A percentile compares a stretch with the other conserved stretches of the same genome.
Conservation (phyloP, 2,113 vertebrate genomes). For the Alosa alosa region DNA sequence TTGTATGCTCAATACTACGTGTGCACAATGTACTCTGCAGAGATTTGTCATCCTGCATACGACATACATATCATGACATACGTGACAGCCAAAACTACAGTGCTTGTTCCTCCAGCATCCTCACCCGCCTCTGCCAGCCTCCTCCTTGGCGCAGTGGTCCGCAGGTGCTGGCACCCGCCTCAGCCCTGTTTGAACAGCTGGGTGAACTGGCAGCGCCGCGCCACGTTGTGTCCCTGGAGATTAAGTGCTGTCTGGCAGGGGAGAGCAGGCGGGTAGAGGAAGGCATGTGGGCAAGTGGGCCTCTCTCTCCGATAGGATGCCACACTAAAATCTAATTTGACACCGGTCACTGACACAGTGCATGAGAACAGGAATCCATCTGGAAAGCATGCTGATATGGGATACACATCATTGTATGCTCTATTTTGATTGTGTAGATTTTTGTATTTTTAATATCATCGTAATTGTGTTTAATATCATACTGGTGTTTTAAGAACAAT, state of each 20-base stretch:
- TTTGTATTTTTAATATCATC: no score
- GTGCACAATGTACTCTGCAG: no score
- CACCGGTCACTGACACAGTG: neutral
- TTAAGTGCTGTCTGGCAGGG: neutral
- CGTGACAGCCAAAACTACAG: neutral
- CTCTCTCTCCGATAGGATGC: neutral
- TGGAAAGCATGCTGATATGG: neutral
- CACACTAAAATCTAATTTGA: neutral
- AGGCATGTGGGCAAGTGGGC: neutral
- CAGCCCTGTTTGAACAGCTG: conserved; percentile 68
- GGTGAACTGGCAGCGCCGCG: neutral
- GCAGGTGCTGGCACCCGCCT: conserved; percentile 47
- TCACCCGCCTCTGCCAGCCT: neutral
- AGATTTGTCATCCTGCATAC: no score
- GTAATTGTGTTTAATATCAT: no score
- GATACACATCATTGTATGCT: neutral
- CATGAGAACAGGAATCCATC: neutral
- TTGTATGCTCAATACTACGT: neutral
- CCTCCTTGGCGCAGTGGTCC: neutral
- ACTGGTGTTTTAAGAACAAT: no score
- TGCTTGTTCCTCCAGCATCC: neutral
- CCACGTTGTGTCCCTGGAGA: neutral
- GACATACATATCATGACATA: neutral
- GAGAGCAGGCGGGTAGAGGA: neutral
- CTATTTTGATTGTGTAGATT: neutral